phyloP scores from a whole-genome alignment of 2,888 invertebrate genomes.

The Caenorhabditis wallacei region DNA sequence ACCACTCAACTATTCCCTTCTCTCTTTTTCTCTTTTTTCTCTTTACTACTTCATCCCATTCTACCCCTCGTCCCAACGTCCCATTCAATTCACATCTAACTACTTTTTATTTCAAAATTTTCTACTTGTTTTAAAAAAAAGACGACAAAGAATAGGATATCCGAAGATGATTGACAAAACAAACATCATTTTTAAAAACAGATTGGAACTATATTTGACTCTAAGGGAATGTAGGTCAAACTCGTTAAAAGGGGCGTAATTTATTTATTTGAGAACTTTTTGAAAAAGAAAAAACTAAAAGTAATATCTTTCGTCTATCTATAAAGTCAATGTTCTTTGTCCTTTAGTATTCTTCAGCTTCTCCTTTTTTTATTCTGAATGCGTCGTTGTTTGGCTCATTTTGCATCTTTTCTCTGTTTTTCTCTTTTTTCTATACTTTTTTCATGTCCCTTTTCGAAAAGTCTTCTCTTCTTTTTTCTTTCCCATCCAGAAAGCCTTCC shows the following conservation, averaged over 20 bases:
- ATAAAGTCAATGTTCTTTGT: slow-evolving; percentile 19
- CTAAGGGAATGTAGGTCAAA: too few relatives aligned
- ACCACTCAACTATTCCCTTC: slow-evolving; percentile 33
- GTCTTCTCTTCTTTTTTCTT: neutral
- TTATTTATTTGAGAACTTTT: too few relatives aligned
- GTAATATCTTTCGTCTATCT: too few relatives aligned
- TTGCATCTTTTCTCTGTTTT: slow-evolving; percentile 22
- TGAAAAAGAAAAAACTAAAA: too few relatives aligned
- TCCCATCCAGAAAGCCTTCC: neutral
- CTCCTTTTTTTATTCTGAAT: slow-evolving; percentile 8
- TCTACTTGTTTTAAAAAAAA: neutral
- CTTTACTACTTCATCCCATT: neutral
- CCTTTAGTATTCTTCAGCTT: neutral
- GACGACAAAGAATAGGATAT: neutral
- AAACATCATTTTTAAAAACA: too few relatives aligned
- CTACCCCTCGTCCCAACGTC: neutral
- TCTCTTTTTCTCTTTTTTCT: neutral
- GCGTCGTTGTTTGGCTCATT: slow-evolving; percentile 7
- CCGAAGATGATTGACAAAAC: too few relatives aligned
- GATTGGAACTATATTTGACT: too few relatives aligned
- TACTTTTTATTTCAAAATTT: neutral
- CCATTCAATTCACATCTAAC: neutral
- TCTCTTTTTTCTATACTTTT: slow-evolving; percentile 8
- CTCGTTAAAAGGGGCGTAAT: too few relatives aligned
- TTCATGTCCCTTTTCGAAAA: neutral